A percentile compares a stretch with the other conserved stretches of the same genome.
Evolutionary conservation across 35 echinoderm and acorn worm species (phyloP).

Genomic region (Strongylocentrotus purpuratus): DNA sequence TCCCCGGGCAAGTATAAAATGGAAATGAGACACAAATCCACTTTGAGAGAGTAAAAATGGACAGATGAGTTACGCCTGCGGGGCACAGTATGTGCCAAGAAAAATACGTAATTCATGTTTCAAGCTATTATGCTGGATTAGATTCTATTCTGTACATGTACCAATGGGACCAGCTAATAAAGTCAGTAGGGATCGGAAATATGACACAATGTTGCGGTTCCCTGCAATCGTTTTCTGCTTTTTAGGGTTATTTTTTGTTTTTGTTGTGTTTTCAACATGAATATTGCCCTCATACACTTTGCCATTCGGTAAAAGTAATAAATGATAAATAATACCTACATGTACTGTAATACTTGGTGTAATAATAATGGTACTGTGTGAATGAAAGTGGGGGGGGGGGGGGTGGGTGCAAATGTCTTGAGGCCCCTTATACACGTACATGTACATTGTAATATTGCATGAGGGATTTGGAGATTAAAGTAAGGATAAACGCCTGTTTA

Average conservation of each 20-base stretch:
- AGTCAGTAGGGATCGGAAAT: neutral
- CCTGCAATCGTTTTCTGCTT: neutral
- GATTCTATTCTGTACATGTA: neutral
- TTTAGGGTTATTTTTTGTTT: too few relatives aligned
- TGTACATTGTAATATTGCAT: too few relatives aligned
- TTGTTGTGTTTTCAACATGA: too few relatives aligned
- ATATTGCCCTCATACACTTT: neutral
- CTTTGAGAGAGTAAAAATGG: neutral
- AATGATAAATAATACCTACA: too few relatives aligned
- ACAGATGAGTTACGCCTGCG: neutral
- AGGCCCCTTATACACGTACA: too few relatives aligned
- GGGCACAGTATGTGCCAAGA: neutral
- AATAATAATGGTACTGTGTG: too few relatives aligned
- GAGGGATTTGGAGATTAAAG: too few relatives aligned
- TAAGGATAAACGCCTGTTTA: too few relatives aligned
- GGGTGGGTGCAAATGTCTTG: too few relatives aligned
- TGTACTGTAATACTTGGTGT: too few relatives aligned
- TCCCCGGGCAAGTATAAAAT: neutral
- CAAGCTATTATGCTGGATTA: neutral
- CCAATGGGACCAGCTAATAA: neutral
- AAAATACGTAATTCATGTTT: neutral
- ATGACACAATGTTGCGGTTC: neutral
- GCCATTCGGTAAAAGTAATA: too few relatives aligned
- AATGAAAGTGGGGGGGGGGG: too few relatives aligned
- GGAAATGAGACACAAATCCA: neutral